phyloP scores from a whole-genome alignment of 2,888 invertebrate genomes.

The Sipha maydis region DNA sequence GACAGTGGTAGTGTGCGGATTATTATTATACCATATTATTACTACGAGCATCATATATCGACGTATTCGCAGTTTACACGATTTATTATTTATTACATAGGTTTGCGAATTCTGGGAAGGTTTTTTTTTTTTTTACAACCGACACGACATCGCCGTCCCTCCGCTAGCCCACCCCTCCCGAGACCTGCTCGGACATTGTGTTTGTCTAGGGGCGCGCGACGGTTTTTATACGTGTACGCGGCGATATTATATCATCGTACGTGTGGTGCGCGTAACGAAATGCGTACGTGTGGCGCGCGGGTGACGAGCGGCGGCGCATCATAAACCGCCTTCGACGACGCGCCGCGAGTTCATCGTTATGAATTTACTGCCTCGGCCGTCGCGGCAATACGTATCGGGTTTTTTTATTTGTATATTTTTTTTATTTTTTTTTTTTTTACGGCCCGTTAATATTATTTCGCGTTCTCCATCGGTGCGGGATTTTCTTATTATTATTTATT shows the following conservation, averaged over 20 bases:
- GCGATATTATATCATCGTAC: background rate
- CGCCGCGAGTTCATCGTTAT: constrained; percentile 9
- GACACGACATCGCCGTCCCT: background rate
- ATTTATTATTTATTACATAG: background rate
- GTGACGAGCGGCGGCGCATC: background rate
- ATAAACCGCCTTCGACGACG: background rate
- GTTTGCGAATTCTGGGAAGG: background rate
- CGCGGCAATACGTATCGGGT: constrained; percentile 10
- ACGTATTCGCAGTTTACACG: background rate
- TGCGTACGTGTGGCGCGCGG: background rate
- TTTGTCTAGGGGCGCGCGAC: constrained; percentile 29
- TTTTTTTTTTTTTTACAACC: background rate
- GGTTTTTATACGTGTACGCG: background rate
- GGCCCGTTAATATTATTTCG: constrained; percentile 8
- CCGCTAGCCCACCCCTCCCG: background rate
- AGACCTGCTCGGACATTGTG: background rate
- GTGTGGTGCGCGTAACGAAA: background rate
- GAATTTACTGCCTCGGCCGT: constrained; percentile 29
- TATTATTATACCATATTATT: no score
- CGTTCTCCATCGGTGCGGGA: background rate
- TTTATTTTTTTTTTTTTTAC: constrained; percentile 40
- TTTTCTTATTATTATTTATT: constrained; percentile 25
- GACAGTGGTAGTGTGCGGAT: no score
- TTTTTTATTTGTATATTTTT: background rate
- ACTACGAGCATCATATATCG: background rate